Base-by-base conservation (phyloP, 2,888 invertebrate species). In the Rhagophthalmus giganteus region DNA sequence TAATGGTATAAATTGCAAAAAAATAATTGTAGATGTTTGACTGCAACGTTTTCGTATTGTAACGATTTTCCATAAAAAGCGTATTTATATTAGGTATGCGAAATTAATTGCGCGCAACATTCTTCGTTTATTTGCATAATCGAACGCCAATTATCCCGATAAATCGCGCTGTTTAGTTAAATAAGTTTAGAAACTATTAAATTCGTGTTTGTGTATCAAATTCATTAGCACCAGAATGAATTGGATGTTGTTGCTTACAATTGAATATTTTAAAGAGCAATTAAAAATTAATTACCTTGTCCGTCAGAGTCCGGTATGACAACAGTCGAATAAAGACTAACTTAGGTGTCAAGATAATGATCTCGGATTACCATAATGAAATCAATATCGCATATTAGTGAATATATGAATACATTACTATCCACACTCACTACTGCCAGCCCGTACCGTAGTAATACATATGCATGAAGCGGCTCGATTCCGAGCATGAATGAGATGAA, bases 311-410 rank as follows among this genome's bases (percentile, higher is more conserved):
- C 52, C 59, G 51, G 57, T 61, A 60, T 50, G 50, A 34, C 33
- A 32, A 41, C 52, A 50, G 45, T 46, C 54, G 61, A 67, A 69
- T 70, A 69, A 68, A 70, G 70, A 70, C 68, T 69, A 71, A 71
- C 68, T 68, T 63, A 63, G 63, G 68, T 67, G 70, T 71, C 70
- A 68, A 72, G 72, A 72, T 72, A 72, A 71, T 70, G 67, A 72
- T 72, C 71, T 61, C 59, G 63, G 66, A 73, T 73, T 73, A 73
- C 66, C 73, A 73, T 73, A 73, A 72, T 72, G 72, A 72, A 73
- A 73, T 73, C 73, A 73, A 73, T 73, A 72, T 71, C 68, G 71
- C 69, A 66, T 70, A 72, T 72, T 72, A 71, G 69, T 71, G 73
- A 72, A 72, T 72, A 72, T 68, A 72, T 71, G 71, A 73, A 70